A percentile compares a stretch with the other conserved stretches of the same genome.
Conservation (phyloP, 2,888 invertebrate species). For the Sussaba pulchella region DNA sequence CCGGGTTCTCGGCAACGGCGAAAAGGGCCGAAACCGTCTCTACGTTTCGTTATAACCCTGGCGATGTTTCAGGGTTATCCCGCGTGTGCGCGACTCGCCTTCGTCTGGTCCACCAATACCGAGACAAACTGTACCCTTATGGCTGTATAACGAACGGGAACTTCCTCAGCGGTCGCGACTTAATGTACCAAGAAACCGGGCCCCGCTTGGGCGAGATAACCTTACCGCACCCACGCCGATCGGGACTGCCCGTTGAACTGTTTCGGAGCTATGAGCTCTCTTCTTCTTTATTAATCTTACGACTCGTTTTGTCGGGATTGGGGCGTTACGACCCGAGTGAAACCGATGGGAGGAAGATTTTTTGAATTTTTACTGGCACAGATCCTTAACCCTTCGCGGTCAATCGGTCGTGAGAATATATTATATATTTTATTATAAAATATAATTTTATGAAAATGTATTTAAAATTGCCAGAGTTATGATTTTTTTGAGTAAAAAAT, state of each 20-base stretch:
- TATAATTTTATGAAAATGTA: too few species aligned
- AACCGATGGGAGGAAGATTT: too few species aligned
- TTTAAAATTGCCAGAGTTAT: too few species aligned
- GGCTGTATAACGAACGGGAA: too few species aligned
- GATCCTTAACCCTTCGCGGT: too few species aligned
- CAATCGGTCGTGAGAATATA: too few species aligned
- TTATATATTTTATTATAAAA: too few species aligned
- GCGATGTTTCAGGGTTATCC: conserved; percentile 21
- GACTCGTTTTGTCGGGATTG: neutral
- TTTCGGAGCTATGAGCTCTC: conserved; percentile 46
- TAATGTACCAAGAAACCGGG: conserved; percentile 57
- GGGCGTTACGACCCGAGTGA: too few species aligned
- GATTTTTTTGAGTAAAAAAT: too few species aligned
- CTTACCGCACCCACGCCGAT: conserved; percentile 65
- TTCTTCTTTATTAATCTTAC: neutral
- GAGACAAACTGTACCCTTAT: conserved; percentile 36
- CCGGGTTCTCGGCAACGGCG: conserved; percentile 32
- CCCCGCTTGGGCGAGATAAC: conserved; percentile 32
- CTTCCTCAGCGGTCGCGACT: conserved; percentile 35
- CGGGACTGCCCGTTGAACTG: conserved; percentile 44
- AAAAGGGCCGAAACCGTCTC: neutral
- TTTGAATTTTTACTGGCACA: conserved; percentile 3
- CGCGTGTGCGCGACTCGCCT: conserved; percentile 1
- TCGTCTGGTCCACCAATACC: conserved; percentile 24
- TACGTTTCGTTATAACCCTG: neutral